phyloP scores from a whole-genome alignment of 37 sponge, comb jelly and placozoan genomes.

The Cliona cf. orientalis region DNA sequence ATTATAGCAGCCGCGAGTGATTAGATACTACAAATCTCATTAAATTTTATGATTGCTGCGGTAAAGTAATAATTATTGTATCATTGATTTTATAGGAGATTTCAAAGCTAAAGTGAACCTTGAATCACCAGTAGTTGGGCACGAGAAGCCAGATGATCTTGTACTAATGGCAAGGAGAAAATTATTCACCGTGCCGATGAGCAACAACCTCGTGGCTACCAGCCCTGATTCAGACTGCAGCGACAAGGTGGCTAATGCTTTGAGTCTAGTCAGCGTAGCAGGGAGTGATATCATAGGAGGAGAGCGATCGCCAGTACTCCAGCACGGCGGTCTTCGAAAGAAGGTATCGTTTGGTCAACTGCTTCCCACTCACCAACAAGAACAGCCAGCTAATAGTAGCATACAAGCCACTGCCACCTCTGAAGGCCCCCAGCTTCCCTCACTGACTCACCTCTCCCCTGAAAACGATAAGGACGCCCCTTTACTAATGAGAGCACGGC shows the following conservation, averaged over 20 bases:
- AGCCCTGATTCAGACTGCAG: neutral
- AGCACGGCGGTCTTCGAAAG: neutral
- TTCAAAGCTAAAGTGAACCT: slow-evolving; percentile 18
- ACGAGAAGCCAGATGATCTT: slow-evolving; percentile 56
- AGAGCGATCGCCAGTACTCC: neutral
- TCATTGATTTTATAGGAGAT: neutral
- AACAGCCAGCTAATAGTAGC: neutral
- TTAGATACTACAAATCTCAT: neutral
- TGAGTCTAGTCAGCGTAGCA: slow-evolving; percentile 7
- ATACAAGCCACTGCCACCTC: neutral
- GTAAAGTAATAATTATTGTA: neutral
- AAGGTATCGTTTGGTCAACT: neutral
- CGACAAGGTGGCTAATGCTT: neutral
- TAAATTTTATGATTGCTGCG: neutral
- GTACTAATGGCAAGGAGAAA: slow-evolving; percentile 59
- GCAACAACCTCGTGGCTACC: slow-evolving; percentile 7
- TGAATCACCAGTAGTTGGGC: slow-evolving; percentile 47
- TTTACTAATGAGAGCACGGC: slow-evolving; percentile 51
- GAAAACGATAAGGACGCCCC: neutral
- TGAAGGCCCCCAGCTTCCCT: slow-evolving; percentile 20
- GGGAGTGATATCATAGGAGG: slow-evolving; percentile 16
- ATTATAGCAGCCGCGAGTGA: no score
- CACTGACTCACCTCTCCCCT: neutral
- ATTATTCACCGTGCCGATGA: slow-evolving; percentile 49
- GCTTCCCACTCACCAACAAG: neutral